A percentile compares a stretch with the other conserved stretches of the same genome.
Conservation (phyloP, 2,113 vertebrate genomes). For the Pelodiscus sinensis region DNA sequence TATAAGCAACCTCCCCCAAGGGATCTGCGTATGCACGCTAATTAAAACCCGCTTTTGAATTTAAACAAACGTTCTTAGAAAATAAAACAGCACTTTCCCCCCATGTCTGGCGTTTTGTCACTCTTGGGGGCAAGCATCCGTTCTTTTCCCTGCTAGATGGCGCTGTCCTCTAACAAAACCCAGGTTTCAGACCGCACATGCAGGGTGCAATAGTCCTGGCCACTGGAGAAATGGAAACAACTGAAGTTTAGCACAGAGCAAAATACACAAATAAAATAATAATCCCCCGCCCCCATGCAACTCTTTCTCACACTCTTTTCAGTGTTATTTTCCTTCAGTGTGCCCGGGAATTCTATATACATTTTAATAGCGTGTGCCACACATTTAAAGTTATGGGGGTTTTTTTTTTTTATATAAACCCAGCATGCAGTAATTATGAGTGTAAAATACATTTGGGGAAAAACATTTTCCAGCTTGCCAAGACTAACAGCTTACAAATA, state of each 20-base stretch:
- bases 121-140: background rate
- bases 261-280: background rate
- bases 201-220: background rate
- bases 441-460: conserved; percentile 62
- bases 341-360: background rate
- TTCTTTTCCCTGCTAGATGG: conserved; percentile 77
- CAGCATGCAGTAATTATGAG: conserved; percentile 64
- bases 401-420: conserved; percentile 55
- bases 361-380: conserved; percentile 53
- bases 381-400: conserved; percentile 61
- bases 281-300: background rate
- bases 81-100: background rate
- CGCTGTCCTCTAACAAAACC: conserved; percentile 80
- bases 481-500: conserved; percentile 67
- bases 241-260: conserved; percentile 2
- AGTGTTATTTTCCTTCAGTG: background rate
- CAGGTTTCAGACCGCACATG: background rate
- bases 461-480: conserved; percentile 45
- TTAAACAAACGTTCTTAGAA: background rate
- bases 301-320: background rate
- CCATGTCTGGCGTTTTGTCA: background rate
- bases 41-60: background rate
- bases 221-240: background rate
- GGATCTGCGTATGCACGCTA: background rate
- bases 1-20: background rate